Conservation (phyloP, 92 coral and sea anemone species). For the Anthopleura xanthogrammica region DNA sequence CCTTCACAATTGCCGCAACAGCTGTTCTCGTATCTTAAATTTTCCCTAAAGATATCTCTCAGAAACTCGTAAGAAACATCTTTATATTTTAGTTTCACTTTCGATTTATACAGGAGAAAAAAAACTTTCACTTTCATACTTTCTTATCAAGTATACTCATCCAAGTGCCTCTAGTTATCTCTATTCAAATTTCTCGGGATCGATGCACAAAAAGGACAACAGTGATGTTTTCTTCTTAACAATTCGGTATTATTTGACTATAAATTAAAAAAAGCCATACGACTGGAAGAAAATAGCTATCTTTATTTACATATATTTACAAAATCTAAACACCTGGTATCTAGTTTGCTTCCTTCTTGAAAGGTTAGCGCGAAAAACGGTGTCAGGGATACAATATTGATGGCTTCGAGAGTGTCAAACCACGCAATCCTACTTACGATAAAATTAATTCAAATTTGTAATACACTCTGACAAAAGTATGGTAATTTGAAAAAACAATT, state of each 20-base stretch:
- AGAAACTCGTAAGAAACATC: too few relatives aligned
- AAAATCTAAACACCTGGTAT: not conserved
- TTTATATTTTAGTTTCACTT: not conserved
- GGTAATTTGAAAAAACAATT: constrained; percentile 15
- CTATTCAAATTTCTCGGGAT: not conserved
- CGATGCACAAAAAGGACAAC: not conserved
- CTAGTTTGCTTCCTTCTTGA: not conserved
- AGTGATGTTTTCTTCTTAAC: not conserved
- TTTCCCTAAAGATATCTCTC: not conserved
- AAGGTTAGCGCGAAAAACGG: not conserved
- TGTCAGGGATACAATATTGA: not conserved
- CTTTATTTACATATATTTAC: not conserved
- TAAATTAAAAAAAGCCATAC: not conserved
- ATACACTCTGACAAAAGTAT: constrained; percentile 20
- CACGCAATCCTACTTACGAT: not conserved
- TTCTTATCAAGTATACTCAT: not conserved
- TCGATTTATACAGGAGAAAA: not conserved
- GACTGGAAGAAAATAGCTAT: not conserved
- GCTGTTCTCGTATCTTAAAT: not conserved
- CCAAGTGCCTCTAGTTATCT: not conserved
- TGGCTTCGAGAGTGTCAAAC: not conserved
- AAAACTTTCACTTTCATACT: not conserved
- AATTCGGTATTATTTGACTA: not conserved
- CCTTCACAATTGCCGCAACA: not conserved
- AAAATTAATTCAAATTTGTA: not conserved